Percentiles rank a stretch among this genome's conserved stretches.
Conservation (phyloP, 2,113 vertebrate species). For the Phoenicopterus ruber region DNA sequence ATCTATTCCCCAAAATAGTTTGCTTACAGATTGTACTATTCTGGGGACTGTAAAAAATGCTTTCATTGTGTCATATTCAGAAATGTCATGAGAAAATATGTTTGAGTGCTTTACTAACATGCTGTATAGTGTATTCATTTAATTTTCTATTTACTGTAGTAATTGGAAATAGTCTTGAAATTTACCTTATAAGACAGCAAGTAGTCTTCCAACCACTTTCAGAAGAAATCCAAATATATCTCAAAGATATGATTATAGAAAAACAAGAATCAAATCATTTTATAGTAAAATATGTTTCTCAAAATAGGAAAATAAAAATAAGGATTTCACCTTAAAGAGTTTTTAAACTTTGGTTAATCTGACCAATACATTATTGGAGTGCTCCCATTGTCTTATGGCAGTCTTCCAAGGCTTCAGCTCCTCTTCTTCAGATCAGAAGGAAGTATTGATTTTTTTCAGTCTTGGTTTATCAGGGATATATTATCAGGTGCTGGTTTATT, state of each 20-base stretch:
- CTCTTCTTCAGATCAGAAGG: not conserved
- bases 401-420: not conserved
- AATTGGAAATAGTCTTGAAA: not conserved
- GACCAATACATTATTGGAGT: not conserved
- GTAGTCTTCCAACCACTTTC: not conserved
- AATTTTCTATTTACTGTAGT: not conserved
- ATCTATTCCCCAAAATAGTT: not conserved
- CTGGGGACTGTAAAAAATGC: not conserved
- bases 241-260: not conserved
- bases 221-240: not conserved
- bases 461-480: not conserved
- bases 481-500: not conserved
- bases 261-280: not conserved
- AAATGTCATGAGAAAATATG: not conserved
- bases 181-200: not conserved
- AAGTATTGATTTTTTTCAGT: not conserved
- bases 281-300: not conserved
- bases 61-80: not conserved
- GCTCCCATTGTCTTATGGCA: not conserved
- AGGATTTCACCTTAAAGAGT: not conserved
- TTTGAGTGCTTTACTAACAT: not conserved
- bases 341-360: not conserved
- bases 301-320: not conserved
- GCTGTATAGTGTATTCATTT: not conserved
- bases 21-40: not conserved